Base-by-base conservation (phyloP, 2,888 invertebrate species). In the Eupithecia inturbata region DNA sequence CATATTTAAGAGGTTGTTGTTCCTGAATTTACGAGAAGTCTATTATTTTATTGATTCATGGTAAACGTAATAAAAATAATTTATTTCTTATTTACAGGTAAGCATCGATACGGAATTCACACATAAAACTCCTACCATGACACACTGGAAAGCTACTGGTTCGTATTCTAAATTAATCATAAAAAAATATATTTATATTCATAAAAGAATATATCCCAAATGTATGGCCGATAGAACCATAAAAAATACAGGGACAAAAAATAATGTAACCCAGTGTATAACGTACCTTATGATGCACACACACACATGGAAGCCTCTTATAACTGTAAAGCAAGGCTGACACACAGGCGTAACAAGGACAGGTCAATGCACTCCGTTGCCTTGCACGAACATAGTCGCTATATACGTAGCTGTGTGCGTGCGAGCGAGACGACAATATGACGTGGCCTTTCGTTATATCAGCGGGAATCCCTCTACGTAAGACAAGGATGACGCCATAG, bases 361-460 rank as follows among this genome's bases (percentile, higher is more conserved):
- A 94, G 94, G 94, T 94, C 94, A 94, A 93, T 90, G 94, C 91
- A 92, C 94, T 93, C 90, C 80, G 91, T 94, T 93, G 93, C 94
- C 94, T 94, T 94, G 94, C 91, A 88, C 87, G 89, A 92, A 85
- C 84, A 89, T 85, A 86, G 86, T 82, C 77, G 85, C 83, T 70
- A 84, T 88, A 93, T 84, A 85, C 82, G 74, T 77, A 74, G 77
- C 71, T 77, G 70, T 72, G 60, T 77, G 83, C 69, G 89, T 76
- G 84, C 79, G 84, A 94, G 81, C 79, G 85, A 86, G 85, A 86
- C 77, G 80, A 82, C 74, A 77, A 82, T 76, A 86, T 74, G 83
- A 79, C 63, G 81, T 77, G 82, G 84, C 82, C 49, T 89, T 89
- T 86, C 85, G 84, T 85, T 79, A 79, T 82, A 86, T 80, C 84